Base-by-base conservation (phyloP, 2,888 invertebrate genomes). In the Prosopocoilus inquinatus region DNA sequence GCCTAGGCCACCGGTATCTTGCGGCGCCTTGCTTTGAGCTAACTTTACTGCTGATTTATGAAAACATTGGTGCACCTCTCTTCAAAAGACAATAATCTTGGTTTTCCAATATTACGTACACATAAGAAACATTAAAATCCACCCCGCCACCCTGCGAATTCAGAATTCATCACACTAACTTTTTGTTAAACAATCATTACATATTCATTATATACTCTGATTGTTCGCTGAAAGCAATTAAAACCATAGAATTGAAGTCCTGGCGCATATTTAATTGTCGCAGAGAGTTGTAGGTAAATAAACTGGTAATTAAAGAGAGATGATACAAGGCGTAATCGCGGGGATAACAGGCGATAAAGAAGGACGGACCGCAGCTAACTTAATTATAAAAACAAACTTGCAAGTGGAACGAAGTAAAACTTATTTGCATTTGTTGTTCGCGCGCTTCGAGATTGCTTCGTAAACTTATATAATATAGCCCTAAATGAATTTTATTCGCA, bases 31-130 rank as follows among this genome's bases (percentile, higher is more conserved):
- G 67, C 64, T 62, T 61, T 63, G 61, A 68, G 68, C 66, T 67
- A 69, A 66, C 65, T 67, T 70, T 69, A 64, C 64, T 64, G 66
- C 67, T 70, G 71, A 72, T 72, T 72, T 72, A 72, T 72, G 69
- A 70, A 69, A 71, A 71, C 63, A 63, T 60, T 59, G 58, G 53
- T 45, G 50, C 45, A 49, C 47, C 47, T 16, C 41, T 41, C 41
- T 41, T 34, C 33, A 48, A 48, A 35, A 54, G 54, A 54, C 54
- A 54, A 54, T 54, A 49, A 54, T 54, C 54, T 43, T 49, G 49
- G 41, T 36, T 47, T 20, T 47, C 41, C 41, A 41, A 41, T 41
- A 16, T 41, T 41, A 41, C n/a, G n/a, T n/a, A n/a, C 41, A 41
- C 11, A 15, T 16, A n/a, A 16, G n/a, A 41, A 41, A 4, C 20